Conservation (phyloP, 2,797 vertebrate species). For the Tarsius wallacei region DNA sequence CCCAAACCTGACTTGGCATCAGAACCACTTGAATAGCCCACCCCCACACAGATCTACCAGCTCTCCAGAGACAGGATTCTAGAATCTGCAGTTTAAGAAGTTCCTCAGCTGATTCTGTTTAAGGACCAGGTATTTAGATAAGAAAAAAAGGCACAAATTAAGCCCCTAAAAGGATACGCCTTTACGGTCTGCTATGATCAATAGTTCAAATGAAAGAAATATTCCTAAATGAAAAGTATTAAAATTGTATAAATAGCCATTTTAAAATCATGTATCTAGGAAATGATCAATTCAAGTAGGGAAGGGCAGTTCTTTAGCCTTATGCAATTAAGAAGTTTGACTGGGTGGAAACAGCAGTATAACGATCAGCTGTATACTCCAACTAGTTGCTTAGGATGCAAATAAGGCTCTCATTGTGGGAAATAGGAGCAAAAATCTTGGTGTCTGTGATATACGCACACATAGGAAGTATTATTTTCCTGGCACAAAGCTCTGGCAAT, state of each 20-base stretch:
- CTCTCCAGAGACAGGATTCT: background rate
- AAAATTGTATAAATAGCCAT: background rate
- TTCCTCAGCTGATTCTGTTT: background rate
- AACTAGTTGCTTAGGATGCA: background rate
- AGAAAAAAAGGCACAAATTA: constrained; percentile 42
- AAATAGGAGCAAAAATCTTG: constrained; percentile 38
- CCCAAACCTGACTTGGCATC: background rate
- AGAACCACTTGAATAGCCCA: background rate
- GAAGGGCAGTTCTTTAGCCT: background rate
- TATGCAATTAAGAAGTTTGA: background rate
- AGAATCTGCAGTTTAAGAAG: background rate
- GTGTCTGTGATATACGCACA: background rate
- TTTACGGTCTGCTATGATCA: constrained; percentile 46
- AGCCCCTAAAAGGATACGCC: background rate
- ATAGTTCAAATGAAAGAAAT: constrained; percentile 36
- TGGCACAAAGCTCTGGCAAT: background rate
- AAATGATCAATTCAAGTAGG: constrained; percentile 13
- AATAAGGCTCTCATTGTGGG: background rate
- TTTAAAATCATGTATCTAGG: background rate
- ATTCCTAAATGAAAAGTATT: constrained; percentile 4
- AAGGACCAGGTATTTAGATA: background rate
- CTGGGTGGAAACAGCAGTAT: background rate
- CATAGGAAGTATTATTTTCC: background rate
- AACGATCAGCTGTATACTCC: background rate
- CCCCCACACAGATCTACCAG: background rate